Evolutionary conservation across 2,113 vertebrate genomes (phyloP).

Genomic region (Scomber japonicus): DNA sequence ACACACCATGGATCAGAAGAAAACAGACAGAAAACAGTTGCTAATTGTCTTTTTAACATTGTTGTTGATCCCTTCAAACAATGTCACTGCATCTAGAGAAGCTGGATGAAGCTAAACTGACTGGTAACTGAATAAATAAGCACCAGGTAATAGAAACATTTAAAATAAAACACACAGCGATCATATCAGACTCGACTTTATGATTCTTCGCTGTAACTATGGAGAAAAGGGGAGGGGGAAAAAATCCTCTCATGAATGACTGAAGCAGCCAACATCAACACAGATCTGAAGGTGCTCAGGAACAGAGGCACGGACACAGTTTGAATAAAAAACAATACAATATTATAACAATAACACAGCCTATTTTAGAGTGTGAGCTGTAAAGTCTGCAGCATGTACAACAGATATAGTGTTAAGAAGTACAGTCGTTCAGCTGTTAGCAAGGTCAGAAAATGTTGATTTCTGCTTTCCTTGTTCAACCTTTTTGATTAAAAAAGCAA

Average conservation of each 20-base stretch:
- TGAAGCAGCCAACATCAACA: constrained; percentile 69
- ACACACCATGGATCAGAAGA: neutral
- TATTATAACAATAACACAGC: constrained; percentile 26
- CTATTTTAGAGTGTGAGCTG: neutral
- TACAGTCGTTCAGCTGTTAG: neutral
- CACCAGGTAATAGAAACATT: neutral
- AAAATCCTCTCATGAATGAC: constrained; percentile 71
- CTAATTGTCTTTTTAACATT: neutral
- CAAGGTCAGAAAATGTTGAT: neutral
- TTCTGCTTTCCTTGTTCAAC: neutral
- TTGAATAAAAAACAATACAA: constrained; percentile 12
- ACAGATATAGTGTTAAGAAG: neutral
- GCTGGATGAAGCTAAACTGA: constrained; percentile 24
- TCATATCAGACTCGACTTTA: constrained; percentile 16
- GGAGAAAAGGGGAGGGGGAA: constrained; percentile 28
- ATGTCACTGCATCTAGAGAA: constrained; percentile 14
- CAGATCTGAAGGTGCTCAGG: constrained; percentile 44
- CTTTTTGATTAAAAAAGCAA: neutral
- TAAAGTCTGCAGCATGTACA: neutral
- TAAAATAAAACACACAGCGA: neutral
- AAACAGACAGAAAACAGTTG: neutral
- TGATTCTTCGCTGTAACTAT: constrained; percentile 19
- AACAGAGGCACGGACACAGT: constrained; percentile 43
- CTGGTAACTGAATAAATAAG: constrained; percentile 27
- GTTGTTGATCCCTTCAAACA: neutral